A percentile compares a stretch with the other conserved stretches of the same genome.
Evolutionary conservation across 2,888 invertebrate genomes (phyloP).

Genomic region (Geophilus truncorum): DNA sequence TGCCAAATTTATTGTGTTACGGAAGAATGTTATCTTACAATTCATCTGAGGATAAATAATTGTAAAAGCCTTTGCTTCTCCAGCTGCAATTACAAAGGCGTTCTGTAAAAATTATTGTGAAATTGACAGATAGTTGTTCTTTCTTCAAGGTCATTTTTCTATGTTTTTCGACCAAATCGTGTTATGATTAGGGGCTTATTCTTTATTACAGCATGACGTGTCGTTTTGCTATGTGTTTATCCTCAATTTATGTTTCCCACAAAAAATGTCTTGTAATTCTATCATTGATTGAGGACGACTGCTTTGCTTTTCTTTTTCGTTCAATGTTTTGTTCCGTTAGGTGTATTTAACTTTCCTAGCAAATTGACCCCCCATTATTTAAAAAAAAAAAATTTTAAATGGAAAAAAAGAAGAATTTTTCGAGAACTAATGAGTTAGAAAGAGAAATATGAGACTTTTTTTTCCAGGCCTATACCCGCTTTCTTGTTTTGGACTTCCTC

Average conservation of each 20-base stretch:
- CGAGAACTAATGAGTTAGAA: background rate
- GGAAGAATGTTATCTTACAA: background rate
- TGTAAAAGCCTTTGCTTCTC: background rate
- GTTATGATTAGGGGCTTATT: conserved; percentile 22
- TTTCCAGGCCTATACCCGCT: background rate
- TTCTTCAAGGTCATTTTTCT: conserved; percentile 22
- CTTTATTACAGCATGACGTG: conserved; percentile 23
- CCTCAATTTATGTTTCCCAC: conserved; percentile 3
- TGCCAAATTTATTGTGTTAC: background rate
- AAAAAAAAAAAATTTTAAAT: background rate
- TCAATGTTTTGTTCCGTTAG: background rate
- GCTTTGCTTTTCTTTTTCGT: background rate
- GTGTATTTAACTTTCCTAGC: background rate
- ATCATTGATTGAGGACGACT: conserved; percentile 12
- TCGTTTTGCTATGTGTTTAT: conserved; percentile 12
- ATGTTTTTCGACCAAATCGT: background rate
- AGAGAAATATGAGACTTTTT: conserved; percentile 22
- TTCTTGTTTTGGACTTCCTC: conserved; percentile 16
- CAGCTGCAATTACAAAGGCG: background rate
- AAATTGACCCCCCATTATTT: background rate
- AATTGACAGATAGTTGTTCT: conserved; percentile 9
- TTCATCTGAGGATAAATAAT: background rate
- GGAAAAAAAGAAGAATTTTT: background rate
- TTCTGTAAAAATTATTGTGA: background rate
- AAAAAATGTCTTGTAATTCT: background rate